Base-by-base conservation (phyloP, 2,113 vertebrate genomes). In the Ibidorhyncha struthersii region DNA sequence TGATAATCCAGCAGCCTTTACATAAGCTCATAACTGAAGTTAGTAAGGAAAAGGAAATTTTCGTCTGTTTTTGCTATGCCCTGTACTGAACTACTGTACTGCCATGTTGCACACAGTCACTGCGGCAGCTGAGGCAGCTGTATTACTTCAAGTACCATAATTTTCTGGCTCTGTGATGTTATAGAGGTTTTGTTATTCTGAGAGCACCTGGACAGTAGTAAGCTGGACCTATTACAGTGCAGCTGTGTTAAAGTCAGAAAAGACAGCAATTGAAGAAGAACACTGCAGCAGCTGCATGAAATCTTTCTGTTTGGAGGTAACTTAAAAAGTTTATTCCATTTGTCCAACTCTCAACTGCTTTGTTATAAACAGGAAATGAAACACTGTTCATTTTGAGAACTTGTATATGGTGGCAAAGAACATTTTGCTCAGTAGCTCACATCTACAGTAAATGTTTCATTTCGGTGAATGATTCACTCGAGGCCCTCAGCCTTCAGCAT, bases 311-410 rank as follows among this genome's bases (percentile, higher is more conserved):
- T 82, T 76, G 76, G 81, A 96, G 80, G 74, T 34, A 85, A 82
- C 8, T 67, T 87, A 32, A 88, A 82, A 87, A 67, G 92, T 90
- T 94, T 30, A 63, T 80, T 94, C 87, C 63, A 41, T 80, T 93
- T 86, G 81, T 80, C 76, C 90, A 73, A 81, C 76, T 71, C 58
- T 93, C 67, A 2, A 1, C 47, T 17, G 34, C 73, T 95, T 79
- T 91, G 80, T 82, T 63, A 77, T 40, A 95, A 96, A 91, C 78
- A 91, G 89, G 92, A 98, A 96, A 86, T 83, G 85, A 93, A 94
- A 69, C 43, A 69, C 55, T 82, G 93, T 88, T 91, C 55, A 83
- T 96, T 88, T 34, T 40, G 90, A 94, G 87, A 93, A 91, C 45
- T 89, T 83, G 53, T 4, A 34, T 92, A 80, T 52, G 83, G 82